Evolutionary conservation across 2,888 invertebrate species (phyloP).

Genomic region (Girardia tigrina): DNA sequence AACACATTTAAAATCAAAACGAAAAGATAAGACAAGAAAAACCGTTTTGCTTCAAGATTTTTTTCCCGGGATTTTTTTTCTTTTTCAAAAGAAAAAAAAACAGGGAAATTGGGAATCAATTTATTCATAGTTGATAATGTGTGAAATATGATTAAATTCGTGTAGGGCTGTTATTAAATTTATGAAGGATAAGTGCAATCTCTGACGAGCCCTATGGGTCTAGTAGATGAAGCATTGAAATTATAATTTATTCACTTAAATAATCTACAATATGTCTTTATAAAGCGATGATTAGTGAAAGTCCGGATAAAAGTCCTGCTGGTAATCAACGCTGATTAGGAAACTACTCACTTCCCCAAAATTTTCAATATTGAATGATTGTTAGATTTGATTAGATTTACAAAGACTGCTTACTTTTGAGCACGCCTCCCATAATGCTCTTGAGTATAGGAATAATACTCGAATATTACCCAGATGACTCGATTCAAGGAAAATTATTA

Average conservation of each 20-base stretch:
- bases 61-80: too few species aligned
- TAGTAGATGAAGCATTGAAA: conserved; percentile 10
- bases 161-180: conserved; percentile 13
- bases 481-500: background rate
- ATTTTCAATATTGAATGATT: conserved; percentile 10
- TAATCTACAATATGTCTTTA: background rate
- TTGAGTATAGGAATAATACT: conserved; percentile 17
- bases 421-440: conserved; percentile 23
- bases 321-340: conserved; percentile 18
- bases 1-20: too few species aligned
- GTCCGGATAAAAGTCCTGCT: conserved; percentile 23
- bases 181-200: conserved; percentile 20
- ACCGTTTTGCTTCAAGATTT: too few species aligned
- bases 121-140: background rate
- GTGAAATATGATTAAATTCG: conserved; percentile 23
- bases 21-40: too few species aligned
- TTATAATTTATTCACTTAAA: conserved; percentile 18
- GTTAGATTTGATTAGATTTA: conserved; percentile 20
- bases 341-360: conserved; percentile 14
- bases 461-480: conserved; percentile 23
- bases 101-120: background rate
- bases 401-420: conserved; percentile 8
- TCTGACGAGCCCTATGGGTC: conserved; percentile 23
- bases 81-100: background rate
- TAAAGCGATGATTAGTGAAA: conserved; percentile 4